Evolutionary conservation across 2,888 invertebrate genomes (phyloP), one percentile per base, ranked within the genome.

Genomic region (Dicyrtoma fusca): DNA sequence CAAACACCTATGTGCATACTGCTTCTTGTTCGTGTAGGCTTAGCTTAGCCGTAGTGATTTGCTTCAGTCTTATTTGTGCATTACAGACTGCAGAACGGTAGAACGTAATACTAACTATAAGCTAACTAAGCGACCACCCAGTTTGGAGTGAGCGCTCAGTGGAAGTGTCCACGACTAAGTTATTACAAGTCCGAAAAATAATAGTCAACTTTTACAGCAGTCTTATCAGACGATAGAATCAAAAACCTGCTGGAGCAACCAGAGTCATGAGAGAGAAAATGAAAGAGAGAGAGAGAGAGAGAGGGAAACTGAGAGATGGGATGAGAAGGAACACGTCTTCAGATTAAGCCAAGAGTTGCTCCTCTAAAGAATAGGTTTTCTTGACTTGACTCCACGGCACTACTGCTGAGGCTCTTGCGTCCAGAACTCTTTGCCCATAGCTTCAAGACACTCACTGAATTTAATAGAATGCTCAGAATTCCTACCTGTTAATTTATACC

Each of bases 81-180:
- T n/a, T 57, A 57, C 14, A 57, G 5, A 25, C 14, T 21, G 23
- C 11, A 21, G 57, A 11, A 57, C 10, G 25, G 25, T 23, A 47
- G 25, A 47, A 19, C 47, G 55, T 23, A 55, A 8, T 8, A 21
- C 23, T 55, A 55, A 55, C 34, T 34, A 34, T 53, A 55, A 55
- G 49, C n/a, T 26, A 45, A n/a, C n/a, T n/a, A n/a, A n/a, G 59
- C 71, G 79, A 79, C 79, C 79, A 79, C 79, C 77, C 79, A 79
- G 74, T 63, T 69, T 61, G 64, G 74, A 63, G 17, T 17, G 34
- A 45, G 73, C 74, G 73, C 74, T 71, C 69, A 72, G 73, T 77
- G 75, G 75, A 77, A 79, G 76, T 76, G 77, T 79, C 76, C 77
- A 74, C 72, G 66, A 73, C 66, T 76, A 79, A 79, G 73, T 79